These are phyloP conservation scores for Flexamia atlantica DNA, from an alignment of 2,888 invertebrate genomes.

Conservation along the genomic window DNA sequence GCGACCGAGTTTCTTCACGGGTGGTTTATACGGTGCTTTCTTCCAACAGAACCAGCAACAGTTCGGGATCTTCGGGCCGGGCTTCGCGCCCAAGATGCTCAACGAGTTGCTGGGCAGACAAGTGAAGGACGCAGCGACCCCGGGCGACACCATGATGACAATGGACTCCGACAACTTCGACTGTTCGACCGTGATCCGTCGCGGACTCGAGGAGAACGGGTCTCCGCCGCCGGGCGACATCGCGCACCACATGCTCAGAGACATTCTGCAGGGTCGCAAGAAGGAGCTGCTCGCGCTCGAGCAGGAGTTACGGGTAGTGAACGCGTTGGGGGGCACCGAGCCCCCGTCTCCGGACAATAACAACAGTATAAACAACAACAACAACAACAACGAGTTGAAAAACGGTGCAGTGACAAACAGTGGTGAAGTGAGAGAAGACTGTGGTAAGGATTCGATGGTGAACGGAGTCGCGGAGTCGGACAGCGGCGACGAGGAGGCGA, in stretches of 20 bases:
- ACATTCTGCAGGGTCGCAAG: slow-evolving; percentile 93
- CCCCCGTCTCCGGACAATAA: slow-evolving; percentile 77
- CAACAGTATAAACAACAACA: slow-evolving; percentile 76
- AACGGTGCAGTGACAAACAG: slow-evolving; percentile 66
- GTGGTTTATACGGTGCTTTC: slow-evolving; percentile 92
- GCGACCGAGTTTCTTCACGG: slow-evolving; percentile 89
- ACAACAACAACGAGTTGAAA: slow-evolving; percentile 73
- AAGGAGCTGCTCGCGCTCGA: slow-evolving; percentile 87
- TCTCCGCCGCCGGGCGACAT: slow-evolving; percentile 72
- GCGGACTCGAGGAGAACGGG: slow-evolving; percentile 75
- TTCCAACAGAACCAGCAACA: slow-evolving; percentile 86
- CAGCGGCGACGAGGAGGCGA: slow-evolving; percentile 77
- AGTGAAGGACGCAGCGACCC: slow-evolving; percentile 82
- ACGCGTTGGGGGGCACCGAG: slow-evolving; percentile 73
- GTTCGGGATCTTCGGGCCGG: slow-evolving; percentile 88
- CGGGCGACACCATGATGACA: slow-evolving; percentile 76
- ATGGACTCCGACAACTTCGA: slow-evolving; percentile 74
- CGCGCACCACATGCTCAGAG: slow-evolving; percentile 92
- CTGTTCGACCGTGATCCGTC: slow-evolving; percentile 73
- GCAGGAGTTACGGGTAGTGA: slow-evolving; percentile 79
- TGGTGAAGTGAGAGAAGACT: slow-evolving; percentile 68
- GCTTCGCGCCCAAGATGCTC: slow-evolving; percentile 93
- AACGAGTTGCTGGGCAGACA: slow-evolving; percentile 92
- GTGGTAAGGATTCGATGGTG: slow-evolving; percentile 66
- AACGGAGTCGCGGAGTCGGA: slow-evolving; percentile 72